A percentile compares a stretch with the other conserved stretches of the same genome.
These are phyloP conservation scores for Cyanistes caeruleus DNA, from an alignment of 2,113 vertebrate species.

Conservation along the genomic window DNA sequence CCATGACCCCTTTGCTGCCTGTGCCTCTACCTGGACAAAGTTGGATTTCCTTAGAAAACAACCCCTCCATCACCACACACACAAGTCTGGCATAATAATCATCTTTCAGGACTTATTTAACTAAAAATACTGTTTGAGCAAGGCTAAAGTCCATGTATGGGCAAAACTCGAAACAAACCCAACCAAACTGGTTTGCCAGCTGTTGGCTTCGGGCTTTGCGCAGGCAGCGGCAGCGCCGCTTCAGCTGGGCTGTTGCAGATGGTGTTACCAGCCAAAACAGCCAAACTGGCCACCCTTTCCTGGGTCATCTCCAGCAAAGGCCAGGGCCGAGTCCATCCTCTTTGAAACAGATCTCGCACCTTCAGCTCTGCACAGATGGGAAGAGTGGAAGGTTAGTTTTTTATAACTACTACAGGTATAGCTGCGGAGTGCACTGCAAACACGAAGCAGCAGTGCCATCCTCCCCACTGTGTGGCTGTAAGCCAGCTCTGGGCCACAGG, in stretches of 20 bases:
- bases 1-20: accelerated
- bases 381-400: neutral
- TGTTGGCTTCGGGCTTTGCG: neutral
- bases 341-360: neutral
- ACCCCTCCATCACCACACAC: neutral
- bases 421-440: neutral
- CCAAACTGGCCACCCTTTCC: neutral
- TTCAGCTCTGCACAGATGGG: neutral
- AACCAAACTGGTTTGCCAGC: constrained; percentile 9
- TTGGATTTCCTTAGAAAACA: neutral
- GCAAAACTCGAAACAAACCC: neutral
- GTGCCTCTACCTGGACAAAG: neutral
- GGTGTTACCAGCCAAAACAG: neutral
- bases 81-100: neutral
- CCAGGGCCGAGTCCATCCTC: neutral
- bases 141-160: constrained; percentile 24
- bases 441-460: accelerated
- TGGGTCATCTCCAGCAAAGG: neutral
- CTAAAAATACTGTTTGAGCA: constrained; percentile 31
- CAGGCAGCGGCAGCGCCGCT: neutral
- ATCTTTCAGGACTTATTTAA: constrained; percentile 21
- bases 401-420: accelerated
- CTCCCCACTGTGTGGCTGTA: accelerated
- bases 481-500: neutral
- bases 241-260: neutral